phyloP scores from a whole-genome alignment of 2,888 invertebrate genomes.

The Rhimphoctona megacephalus region DNA sequence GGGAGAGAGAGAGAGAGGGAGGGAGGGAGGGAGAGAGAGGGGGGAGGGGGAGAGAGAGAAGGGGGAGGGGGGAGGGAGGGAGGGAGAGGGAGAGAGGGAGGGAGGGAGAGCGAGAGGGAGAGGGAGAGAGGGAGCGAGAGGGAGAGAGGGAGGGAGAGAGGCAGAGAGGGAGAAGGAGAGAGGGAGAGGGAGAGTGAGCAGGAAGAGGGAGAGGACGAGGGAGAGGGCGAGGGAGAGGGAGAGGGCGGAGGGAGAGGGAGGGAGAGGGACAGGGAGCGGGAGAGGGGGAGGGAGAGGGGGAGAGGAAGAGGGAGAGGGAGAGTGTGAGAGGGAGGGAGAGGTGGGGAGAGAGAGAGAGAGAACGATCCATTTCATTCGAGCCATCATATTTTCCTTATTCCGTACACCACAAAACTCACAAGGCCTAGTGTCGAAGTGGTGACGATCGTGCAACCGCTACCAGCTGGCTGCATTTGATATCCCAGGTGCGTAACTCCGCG shows the following conservation, averaged over 20 bases:
- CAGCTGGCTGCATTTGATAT: conserved; percentile 65
- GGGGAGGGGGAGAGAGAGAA: too few species aligned
- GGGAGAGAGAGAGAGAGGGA: background rate
- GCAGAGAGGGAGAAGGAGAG: too few species aligned
- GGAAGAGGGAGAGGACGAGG: too few species aligned
- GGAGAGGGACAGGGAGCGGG: too few species aligned
- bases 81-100: too few species aligned
- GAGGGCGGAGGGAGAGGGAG: background rate
- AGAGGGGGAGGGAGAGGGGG: too few species aligned
- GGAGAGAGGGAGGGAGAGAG: too few species aligned
- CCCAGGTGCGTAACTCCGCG: conserved; percentile 63
- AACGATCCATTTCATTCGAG: conserved; percentile 57
- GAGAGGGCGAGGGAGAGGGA: background rate
- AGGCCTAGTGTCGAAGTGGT: conserved; percentile 24
- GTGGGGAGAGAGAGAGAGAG: background rate
- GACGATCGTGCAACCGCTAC: conserved; percentile 61
- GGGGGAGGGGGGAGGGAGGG: too few species aligned
- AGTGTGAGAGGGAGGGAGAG: too few species aligned
- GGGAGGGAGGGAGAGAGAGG: too few species aligned
- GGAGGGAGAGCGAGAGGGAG: background rate
- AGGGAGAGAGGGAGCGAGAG: background rate
- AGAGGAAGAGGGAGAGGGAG: too few species aligned
- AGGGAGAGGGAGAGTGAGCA: too few species aligned
- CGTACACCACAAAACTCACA: conserved; percentile 20
- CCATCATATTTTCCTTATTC: conserved; percentile 47